Percentiles rank a stretch among this genome's conserved stretches.
phyloP scores from a whole-genome alignment of 2,797 vertebrate species.

The Gallirallus australis region DNA sequence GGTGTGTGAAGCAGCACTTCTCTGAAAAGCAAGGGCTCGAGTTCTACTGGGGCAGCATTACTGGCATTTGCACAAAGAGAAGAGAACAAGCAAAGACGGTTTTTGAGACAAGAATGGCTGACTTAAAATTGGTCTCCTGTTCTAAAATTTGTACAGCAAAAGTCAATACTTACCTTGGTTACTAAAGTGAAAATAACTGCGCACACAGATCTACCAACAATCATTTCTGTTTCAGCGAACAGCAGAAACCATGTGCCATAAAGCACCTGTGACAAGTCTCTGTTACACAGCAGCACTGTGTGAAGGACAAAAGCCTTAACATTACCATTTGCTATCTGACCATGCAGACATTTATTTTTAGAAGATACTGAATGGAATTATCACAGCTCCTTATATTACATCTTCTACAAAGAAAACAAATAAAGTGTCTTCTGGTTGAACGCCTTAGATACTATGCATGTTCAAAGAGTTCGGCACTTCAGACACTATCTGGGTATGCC shows the following conservation, averaged over 20 bases:
- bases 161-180: not conserved
- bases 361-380: not conserved
- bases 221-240: not conserved
- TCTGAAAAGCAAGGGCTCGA: not conserved
- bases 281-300: not conserved
- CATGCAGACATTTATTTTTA: not conserved
- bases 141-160: not conserved
- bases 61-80: not conserved
- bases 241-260: not conserved
- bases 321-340: not conserved
- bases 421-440: not conserved
- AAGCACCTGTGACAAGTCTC: not conserved
- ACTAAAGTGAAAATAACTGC: not conserved
- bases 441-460: accelerated
- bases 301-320: not conserved
- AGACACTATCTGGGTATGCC: not conserved
- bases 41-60: accelerated
- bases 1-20: accelerated
- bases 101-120: not conserved
- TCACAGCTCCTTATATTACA: not conserved
- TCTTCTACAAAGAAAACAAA: not conserved
- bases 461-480: not conserved
- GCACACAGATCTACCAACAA: not conserved
- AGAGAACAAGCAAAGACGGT: not conserved
- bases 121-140: not conserved